Base-by-base conservation (phyloP, 2,797 vertebrate species). In the Sebastes oblongus region DNA sequence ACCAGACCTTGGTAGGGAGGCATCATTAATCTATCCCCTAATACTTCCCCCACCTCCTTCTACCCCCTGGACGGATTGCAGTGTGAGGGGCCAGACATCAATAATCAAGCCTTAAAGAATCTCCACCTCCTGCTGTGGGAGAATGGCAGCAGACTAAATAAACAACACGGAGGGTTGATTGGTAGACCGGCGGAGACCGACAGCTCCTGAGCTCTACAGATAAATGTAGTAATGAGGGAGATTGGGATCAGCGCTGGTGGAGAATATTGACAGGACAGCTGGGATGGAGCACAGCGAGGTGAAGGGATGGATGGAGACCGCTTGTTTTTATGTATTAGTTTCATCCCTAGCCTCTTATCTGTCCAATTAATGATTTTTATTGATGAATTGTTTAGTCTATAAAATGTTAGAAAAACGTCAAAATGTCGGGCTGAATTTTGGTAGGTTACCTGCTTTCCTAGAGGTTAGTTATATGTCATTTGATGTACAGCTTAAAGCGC, bases 131-230 rank as follows among this genome's bases (percentile, higher is more conserved):
- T 91, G 87, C 71, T 83, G 77, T 83, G 88, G 84, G 80, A 55
- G 83, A 75, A 69, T 20, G 65, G 84, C 78, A 14, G 87, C 93
- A 93, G 90, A 89, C 89, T 89, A 91, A 87, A 92, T 86, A 88
- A 87, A 91, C 30, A 24, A 30, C 59, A 18, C 67, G 0, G 72
- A 69, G 16, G 22, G 52, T 76, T 81, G 86, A 88, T 77, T 87
- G 87, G 81, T 76, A 34, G 61, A 58, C 46, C 54, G 3, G 42
- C 2, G 2, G 9, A 46, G 67, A n/a, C 72, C 65, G 2, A 30
- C 65, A 66, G 83, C 83, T 81, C 56, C 76, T 59, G 58, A 69
- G 75, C 78, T 87, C 76, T 3, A 79, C 72, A 85, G 85, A 92
- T 72, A 88, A 84, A 91, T 72, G 55, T 27, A 84, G 67, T 72